phyloP scores from a whole-genome alignment of 2,888 invertebrate genomes.

The Cinara cedri region DNA sequence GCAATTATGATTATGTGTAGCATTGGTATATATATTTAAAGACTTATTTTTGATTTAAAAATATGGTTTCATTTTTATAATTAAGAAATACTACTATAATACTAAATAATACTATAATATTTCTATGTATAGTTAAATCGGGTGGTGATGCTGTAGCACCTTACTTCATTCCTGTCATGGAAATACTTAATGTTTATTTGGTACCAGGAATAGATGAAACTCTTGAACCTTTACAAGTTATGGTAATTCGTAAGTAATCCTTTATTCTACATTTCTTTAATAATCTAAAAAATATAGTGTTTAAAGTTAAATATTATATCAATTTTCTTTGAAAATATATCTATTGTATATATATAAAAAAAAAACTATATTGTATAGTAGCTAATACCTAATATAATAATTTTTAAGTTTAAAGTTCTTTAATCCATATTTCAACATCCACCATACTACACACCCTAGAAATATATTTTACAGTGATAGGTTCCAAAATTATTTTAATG shows the following conservation, averaged over 20 bases:
- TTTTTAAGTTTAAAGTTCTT: too few relatives aligned
- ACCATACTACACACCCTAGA: too few relatives aligned
- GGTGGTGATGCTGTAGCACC: conserved; percentile 35
- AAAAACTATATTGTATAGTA: too few relatives aligned
- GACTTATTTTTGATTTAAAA: not conserved
- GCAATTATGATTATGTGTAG: conserved; percentile 55
- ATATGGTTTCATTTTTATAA: not conserved
- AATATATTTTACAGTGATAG: too few relatives aligned
- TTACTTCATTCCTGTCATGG: conserved; percentile 50
- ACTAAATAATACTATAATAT: not conserved
- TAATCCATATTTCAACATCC: too few relatives aligned
- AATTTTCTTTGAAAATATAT: too few relatives aligned
- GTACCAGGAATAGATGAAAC: conserved; percentile 36
- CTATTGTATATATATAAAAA: too few relatives aligned
- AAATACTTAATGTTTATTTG: conserved; percentile 43
- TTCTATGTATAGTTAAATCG: conserved; percentile 30
- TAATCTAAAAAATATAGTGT: too few relatives aligned
- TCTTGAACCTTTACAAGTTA: conserved; percentile 33
- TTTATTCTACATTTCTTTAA: not conserved
- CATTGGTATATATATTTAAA: conserved; percentile 16
- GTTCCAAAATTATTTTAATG: too few relatives aligned
- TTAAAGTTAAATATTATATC: too few relatives aligned
- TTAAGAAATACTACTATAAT: not conserved
- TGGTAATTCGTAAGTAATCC: conserved; percentile 42
- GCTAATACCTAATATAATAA: too few relatives aligned